phyloP scores from a whole-genome alignment of 2,888 invertebrate genomes.

The Dichetophora obliterata region DNA sequence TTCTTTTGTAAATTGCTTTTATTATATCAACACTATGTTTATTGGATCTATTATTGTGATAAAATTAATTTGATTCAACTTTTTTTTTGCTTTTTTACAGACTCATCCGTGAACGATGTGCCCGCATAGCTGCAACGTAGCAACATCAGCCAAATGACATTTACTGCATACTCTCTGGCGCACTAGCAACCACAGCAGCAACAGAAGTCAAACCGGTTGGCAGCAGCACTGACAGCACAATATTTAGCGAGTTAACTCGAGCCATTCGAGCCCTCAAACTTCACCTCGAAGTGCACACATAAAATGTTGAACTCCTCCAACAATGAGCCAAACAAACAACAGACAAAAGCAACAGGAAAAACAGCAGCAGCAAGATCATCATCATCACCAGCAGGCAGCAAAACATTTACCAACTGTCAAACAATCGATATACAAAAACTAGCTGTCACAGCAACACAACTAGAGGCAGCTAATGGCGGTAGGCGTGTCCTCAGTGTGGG shows the following conservation, averaged over 20 bases:
- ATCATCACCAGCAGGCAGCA: conserved; percentile 27
- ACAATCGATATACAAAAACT: conserved; percentile 43
- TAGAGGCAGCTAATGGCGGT: conserved; percentile 38
- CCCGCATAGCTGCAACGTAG: conserved; percentile 20
- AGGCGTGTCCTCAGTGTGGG: conserved; percentile 10
- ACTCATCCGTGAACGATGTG: conserved; percentile 38
- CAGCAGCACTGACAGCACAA: conserved; percentile 28
- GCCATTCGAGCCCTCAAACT: neutral
- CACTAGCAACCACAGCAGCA: conserved; percentile 29
- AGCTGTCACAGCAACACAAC: conserved; percentile 42
- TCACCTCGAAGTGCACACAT: neutral
- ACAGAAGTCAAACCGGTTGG: conserved; percentile 4
- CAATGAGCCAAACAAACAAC: conserved; percentile 43
- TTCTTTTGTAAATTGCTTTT: too few relatives aligned
- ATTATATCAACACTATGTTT: neutral
- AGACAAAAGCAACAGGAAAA: conserved; percentile 37
- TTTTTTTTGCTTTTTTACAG: conserved; percentile 35
- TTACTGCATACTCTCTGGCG: conserved; percentile 37
- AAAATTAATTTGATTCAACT: neutral
- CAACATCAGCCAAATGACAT: conserved; percentile 45
- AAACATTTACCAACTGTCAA: conserved; percentile 39
- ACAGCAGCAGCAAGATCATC: conserved; percentile 6
- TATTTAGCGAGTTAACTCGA: neutral
- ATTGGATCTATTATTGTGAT: neutral
- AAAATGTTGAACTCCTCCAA: conserved; percentile 51